Base-by-base conservation (phyloP, 2,113 vertebrate species). In the Spea bombifrons region DNA sequence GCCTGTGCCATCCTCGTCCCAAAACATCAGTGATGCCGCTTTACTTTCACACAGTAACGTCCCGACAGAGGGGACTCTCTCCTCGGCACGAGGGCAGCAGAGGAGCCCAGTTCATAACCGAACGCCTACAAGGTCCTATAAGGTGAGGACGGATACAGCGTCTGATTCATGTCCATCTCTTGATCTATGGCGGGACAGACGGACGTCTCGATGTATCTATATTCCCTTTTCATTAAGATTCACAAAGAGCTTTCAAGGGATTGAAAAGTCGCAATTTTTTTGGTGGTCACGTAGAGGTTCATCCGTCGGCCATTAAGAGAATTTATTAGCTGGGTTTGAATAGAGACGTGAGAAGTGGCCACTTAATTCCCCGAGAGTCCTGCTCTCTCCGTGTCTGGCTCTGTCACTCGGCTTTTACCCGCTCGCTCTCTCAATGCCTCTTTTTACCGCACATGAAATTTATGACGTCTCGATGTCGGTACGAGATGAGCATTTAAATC, bases 371-470 rank as follows among this genome's bases (percentile, higher is more conserved):
- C 68, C 68, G 75, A 44, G 76, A 64, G 46, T 59, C 53, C 49
- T 12, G 46, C 7, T 59, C 67, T 50, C 15, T 9, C 45, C 16
- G 13, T 46, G 7, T 52, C 57, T 44, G 30, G 67, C 68, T 63
- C 57, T n/a, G 57, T 65, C 17, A 59, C 57, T 45, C 10, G 5
- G 30, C 7, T 50, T 71, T 30, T 66, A 66, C 15, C 50, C 30
- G 12, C 53, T 67, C 76, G 44, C 45, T 5, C 52, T 57, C 66
- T 77, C 43, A 78, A 66, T 72, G 48, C 44, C 50, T 48, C 76
- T 61, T 71, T 78, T 78, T 66, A 78, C 48, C 43, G 55, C 76
- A 16, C 69, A 15, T 5, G n/a, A 72, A 72, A 78, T 78, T 78
- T 78, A 78, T 78, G 45, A 69, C 63, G 71, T n/a, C 49, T 64